Base-by-base conservation (phyloP, 2,113 vertebrate genomes). In the Spea multiplicata region DNA sequence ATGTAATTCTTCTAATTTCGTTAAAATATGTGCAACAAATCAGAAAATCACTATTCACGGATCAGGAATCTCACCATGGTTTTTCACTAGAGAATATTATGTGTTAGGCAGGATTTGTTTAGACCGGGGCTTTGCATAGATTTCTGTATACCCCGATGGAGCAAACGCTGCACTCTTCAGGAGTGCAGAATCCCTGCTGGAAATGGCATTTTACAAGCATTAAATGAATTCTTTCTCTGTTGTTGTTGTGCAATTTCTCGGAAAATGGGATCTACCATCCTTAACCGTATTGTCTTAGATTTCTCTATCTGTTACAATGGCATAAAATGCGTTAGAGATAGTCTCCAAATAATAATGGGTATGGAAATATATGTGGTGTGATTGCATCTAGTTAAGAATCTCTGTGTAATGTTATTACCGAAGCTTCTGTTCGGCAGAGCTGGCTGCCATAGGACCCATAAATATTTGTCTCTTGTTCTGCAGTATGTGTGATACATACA, bases 161-260 rank as follows among this genome's bases (percentile, higher is more conserved):
- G 55, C 44, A 68, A 83, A 78, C n/a, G 6, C 46, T 3, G 46
- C 72, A 46, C 78, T 66, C 70, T 71, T 17, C 50, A 82, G 47
- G 8, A 66, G 77, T 59, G 53, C 55, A 44, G 57, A 74, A 66
- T 49, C 72, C 30, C 81, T 73, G 44, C 66, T 68, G 30, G 61
- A 66, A 47, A 72, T 66, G 49, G 10, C 4, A 5, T 12, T 80
- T 79, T 64, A 45, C 45, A 13, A 69, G 17, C 64, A 74, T 74
- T 59, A 55, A 69, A n/a, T 30, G 68, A 74, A 49, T 84, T 30
- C 16, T 65, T 30, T 81, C 75, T 81, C 77, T 82, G 44, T n/a
- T 52, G 44, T n/a, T 52, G 59, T 17, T 47, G 17, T 14, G 5
- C 2, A 5, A 50, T 4, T 66, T 4, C 16, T 64, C 69, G 57